Evolutionary conservation across 2,888 invertebrate species (phyloP), one percentile per base, ranked within the genome.

Genomic region (Drosophila pegasa): DNA sequence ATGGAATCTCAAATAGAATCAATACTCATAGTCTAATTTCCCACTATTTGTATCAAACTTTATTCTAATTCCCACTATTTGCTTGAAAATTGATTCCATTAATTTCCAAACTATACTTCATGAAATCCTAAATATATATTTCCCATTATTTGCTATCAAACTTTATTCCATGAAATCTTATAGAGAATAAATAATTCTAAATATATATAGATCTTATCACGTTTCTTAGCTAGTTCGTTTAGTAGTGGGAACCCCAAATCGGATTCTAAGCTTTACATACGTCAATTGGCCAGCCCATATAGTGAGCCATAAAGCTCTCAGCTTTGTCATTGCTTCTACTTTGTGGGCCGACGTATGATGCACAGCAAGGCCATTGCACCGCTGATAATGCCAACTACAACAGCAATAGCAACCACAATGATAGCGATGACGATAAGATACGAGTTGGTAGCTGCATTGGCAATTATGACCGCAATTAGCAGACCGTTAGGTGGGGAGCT

Each of bases 371-470:
- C 9, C 55, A 52, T 29, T 69, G 73, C 57, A 64, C 27, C 41
- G 14, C 22, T 35, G 27, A 41, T 33, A 38, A n/a, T 37, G 27
- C 27, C 18, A 41, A 22, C 58, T 5, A 29, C 18, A 48, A 61
- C 52, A 52, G 9, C 58, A 41, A 14, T 16, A 25, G 3, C 8
- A 25, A n/a, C 25, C 1, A 20, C 14, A 20, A 14, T 14, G 40
- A 64, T 61, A 56, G 8, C 61, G 37, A 41, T 33, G 33, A 9
- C 47, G 52, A 81, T 78, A 84, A 84, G 81, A 81, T 73, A 84
- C 66, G 61, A 14, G 3, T 10, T 33, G 33, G 35, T 40, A 63
- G 68, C 45, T 80, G 79, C 72, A 73, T 20, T 48, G 38, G 14
- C 66, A 73, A 73, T 71, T 69, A 75, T 64, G 52, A 40, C 48